These are phyloP conservation scores for Folsomia manolachei DNA, from an alignment of 2,888 invertebrate species.

Conservation along the genomic window DNA sequence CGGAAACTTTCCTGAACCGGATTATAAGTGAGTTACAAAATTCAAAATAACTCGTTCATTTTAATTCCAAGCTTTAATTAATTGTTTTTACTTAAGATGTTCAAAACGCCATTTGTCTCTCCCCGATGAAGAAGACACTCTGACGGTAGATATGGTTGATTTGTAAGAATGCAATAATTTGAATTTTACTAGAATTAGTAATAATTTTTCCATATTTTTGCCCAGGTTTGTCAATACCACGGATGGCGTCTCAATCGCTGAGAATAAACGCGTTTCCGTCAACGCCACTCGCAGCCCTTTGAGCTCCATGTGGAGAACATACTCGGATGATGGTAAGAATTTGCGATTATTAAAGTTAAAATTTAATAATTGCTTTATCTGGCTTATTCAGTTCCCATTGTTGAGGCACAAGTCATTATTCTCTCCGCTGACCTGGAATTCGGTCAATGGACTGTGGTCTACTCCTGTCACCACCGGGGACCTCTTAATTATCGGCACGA, in stretches of 20 bases:
- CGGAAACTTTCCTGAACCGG: conserved; percentile 30
- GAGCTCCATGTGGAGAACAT: conserved; percentile 27
- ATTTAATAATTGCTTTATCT: too few species aligned
- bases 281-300: conserved; percentile 29
- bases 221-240: conserved; percentile 23
- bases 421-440: conserved; percentile 33
- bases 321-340: conserved; percentile 13
- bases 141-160: conserved; percentile 17
- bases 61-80: not conserved
- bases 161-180: conserved; percentile 9
- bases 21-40: conserved; percentile 20
- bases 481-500: conserved; percentile 28
- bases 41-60: not conserved
- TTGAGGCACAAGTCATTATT: conserved; percentile 20
- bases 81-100: conserved; percentile 21
- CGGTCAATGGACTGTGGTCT: conserved; percentile 29
- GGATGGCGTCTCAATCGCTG: conserved; percentile 12
- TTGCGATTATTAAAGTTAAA: too few species aligned
- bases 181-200: not conserved
- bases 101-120: conserved; percentile 23
- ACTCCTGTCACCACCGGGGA: conserved; percentile 27
- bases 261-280: conserved; percentile 3
- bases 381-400: too few species aligned
- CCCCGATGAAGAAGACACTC: conserved; percentile 23
- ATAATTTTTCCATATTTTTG: not conserved